Evolutionary conservation across 2,797 vertebrate species (phyloP), one percentile per base, ranked within the genome.

Genomic region (Sus cebifrons): DNA sequence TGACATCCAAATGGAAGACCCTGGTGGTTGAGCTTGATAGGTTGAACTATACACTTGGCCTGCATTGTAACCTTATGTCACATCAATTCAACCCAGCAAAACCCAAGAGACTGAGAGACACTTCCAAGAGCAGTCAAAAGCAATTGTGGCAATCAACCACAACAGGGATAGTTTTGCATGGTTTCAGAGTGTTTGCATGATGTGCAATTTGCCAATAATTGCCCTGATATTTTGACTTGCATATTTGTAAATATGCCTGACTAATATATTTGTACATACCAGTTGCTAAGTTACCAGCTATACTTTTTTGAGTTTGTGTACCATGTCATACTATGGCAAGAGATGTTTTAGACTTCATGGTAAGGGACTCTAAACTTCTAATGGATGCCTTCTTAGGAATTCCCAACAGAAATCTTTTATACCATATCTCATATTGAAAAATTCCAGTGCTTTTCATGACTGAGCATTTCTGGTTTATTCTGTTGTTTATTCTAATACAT

Each of bases 251-350:
- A 98, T 98, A 56, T 78, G 56, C 44, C 44, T 98, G 97, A 49
- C 44, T 49, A 6, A 49, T 49, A 10, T 49, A 49, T 49, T 49
- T 49, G 94, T 96, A 98, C 98, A 98, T 98, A 94, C 79, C 79
- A 94, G 96, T 97, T 98, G 92, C 96, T 98, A 97, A 97, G 96
- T 88, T 98, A 98, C 94, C 36, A 98, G 94, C 95, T 97, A 88
- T 93, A 94, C 95, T 98, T 97, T 92, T 96, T 98, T 98, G 96
- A 93, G 70, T 96, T 96, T 89, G 96, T 93, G 67, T 88, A 96
- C 92, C 89, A 74, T 95, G 87, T 95, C 96, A 96, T 98, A 98
- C 97, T 98, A 93, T 96, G 97, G 84, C 84, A 95, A 95, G 97
- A 97, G 62, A 95, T 97, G 75, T 95, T 98, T 97, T 73, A 97